Evolutionary conservation across 2,113 vertebrate genomes (phyloP), one percentile per base, ranked within the genome.

Genomic region (Triplophysa rosa): DNA sequence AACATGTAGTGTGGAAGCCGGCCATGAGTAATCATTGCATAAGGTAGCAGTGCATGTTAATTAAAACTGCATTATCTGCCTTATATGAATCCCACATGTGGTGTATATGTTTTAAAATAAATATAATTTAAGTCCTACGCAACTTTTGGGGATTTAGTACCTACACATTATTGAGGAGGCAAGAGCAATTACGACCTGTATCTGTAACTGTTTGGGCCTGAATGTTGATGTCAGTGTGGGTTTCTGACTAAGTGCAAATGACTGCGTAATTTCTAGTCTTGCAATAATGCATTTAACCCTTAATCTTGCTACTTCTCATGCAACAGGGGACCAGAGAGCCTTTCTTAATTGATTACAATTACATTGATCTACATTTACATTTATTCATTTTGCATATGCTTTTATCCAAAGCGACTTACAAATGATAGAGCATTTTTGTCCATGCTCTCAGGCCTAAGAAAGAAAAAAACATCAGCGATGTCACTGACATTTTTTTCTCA

Each of bases 1-100:
- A 72, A 19, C n/a, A 9, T 56, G 56, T 49, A 68, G 67, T 69
- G 42, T 69, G 26, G 58, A 33, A 45, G 71, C 56, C 7, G 73
- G 56, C 56, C 23, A 66, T 80, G 62, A 71, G 68, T 58, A 75
- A 49, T 29, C 21, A 19, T 63, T 75, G 59, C 14, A 19, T 62
- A 66, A 78, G 29, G 14, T 71, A 74, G 67, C 79, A 21, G 61
- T 59, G 40, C 37, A 78, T 84, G 54, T 49, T 69, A 78, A 84
- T 58, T 21, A 67, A n/a, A n/a, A 47, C 29, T 13, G 10, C 52
- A 52, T 33, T 71, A 33, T 69, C 40, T 29, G 21, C 24, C 19
- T 49, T 62, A n/a, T 9, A 8, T 29, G 67, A 45, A 80, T 33
- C 52, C 5, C 24, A 49, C 74, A 66, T 54, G 17, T 54, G 17